These are phyloP conservation scores for Acropternis orthonyx DNA, from an alignment of 2,797 vertebrate species.

Conservation along the genomic window DNA sequence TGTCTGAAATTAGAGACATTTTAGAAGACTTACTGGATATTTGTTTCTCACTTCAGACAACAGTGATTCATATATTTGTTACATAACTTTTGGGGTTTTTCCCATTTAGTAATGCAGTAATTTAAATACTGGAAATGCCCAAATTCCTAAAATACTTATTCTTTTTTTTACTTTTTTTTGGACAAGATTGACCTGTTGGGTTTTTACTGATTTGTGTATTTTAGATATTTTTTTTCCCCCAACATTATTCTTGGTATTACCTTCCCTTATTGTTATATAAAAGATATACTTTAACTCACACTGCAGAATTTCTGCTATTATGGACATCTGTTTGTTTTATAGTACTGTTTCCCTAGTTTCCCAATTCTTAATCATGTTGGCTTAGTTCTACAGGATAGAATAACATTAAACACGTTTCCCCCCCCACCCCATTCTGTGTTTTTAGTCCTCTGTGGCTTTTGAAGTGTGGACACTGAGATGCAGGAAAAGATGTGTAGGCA, in stretches of 20 bases:
- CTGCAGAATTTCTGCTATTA: background rate
- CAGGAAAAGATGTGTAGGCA: background rate
- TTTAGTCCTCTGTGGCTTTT: background rate
- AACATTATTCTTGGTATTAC: background rate
- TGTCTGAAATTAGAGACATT: background rate
- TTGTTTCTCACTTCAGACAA: background rate
- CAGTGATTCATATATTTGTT: background rate
- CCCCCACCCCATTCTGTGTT: background rate
- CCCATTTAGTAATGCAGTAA: background rate
- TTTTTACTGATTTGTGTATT: background rate
- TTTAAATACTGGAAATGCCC: background rate
- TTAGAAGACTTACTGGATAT: background rate
- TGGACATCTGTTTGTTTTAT: rapidly evolving
- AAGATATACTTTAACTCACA: background rate
- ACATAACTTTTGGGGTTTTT: rapidly evolving
- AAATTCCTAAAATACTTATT: background rate
- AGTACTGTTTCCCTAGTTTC: background rate
- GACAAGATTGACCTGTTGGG: background rate
- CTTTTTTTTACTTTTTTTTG: background rate
- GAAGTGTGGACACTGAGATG: background rate
- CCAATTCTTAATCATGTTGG: background rate
- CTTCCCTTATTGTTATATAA: background rate
- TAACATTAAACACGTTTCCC: rapidly evolving
- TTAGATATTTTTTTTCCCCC: background rate
- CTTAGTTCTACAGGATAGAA: background rate